These are phyloP conservation scores for Catocala fraxini DNA, from an alignment of 2,888 invertebrate species.

Conservation along the genomic window DNA sequence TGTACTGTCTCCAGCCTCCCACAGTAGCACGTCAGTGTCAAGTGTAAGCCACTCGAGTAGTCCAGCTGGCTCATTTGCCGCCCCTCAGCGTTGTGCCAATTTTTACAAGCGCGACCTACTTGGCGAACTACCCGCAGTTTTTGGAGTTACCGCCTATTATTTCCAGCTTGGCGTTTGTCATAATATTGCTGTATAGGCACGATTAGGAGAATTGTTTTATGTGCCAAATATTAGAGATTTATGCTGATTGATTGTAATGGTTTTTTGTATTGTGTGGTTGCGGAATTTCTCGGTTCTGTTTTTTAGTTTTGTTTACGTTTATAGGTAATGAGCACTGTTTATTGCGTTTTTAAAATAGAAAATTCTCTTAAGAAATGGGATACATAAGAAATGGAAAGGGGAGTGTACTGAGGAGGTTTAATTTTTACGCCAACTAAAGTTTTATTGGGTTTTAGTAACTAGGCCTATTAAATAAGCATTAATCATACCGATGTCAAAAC, in stretches of 20 bases:
- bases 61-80: conserved; percentile 12
- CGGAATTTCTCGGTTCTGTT: too few relatives aligned
- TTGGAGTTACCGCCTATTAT: background rate
- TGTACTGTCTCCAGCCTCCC: background rate
- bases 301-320: too few relatives aligned
- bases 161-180: background rate
- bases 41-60: conserved; percentile 4
- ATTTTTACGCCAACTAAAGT: too few relatives aligned
- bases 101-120: conserved; percentile 16
- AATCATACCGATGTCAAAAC: too few relatives aligned
- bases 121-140: conserved; percentile 5
- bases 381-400: too few relatives aligned
- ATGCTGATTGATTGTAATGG: background rate
- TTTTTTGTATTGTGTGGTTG: background rate
- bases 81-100: conserved; percentile 14
- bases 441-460: too few relatives aligned
- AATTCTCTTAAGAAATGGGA: too few relatives aligned
- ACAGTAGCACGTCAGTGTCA: background rate
- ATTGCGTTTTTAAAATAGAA: too few relatives aligned
- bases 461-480: too few relatives aligned
- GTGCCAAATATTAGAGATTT: background rate
- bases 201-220: conserved; percentile 2
- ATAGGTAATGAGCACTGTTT: too few relatives aligned
- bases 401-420: too few relatives aligned
- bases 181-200: background rate